Percentiles rank a stretch among this genome's conserved stretches.
Conservation (phyloP, 1,140 invertebrate species). For the Nylanderia fulva region DNA sequence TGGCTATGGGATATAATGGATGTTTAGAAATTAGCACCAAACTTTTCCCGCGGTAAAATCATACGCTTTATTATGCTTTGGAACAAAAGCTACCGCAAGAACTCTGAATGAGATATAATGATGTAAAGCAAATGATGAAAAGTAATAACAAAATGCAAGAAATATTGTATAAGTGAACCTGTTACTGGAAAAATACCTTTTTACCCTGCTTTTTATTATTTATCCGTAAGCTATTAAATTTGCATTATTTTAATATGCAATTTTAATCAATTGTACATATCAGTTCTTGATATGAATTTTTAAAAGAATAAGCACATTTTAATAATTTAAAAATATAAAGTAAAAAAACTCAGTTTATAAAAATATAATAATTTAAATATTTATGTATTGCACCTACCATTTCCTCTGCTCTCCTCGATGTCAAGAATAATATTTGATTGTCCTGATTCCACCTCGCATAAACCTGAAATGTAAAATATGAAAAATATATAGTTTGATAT, state of each 20-base stretch:
- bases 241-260: neutral
- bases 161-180: neutral
- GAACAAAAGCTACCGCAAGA: neutral
- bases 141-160: neutral
- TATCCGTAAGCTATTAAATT: neutral
- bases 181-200: neutral
- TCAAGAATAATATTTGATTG: slow-evolving; percentile 95
- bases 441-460: slow-evolving; percentile 93
- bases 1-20: neutral
- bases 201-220: neutral
- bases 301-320: too few species aligned
- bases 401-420: slow-evolving; percentile 94
- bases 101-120: neutral
- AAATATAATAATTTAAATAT: neutral
- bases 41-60: neutral
- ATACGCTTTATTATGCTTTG: neutral
- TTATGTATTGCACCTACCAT: slow-evolving; percentile 88
- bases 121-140: neutral
- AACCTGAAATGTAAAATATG: slow-evolving; percentile 87
- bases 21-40: neutral
- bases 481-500: neutral
- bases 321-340: neutral
- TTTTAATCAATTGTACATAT: neutral
- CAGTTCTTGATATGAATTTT: neutral
- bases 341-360: too few species aligned